Base-by-base conservation (phyloP, 2,888 invertebrate genomes). In the Campoplex capitator region DNA sequence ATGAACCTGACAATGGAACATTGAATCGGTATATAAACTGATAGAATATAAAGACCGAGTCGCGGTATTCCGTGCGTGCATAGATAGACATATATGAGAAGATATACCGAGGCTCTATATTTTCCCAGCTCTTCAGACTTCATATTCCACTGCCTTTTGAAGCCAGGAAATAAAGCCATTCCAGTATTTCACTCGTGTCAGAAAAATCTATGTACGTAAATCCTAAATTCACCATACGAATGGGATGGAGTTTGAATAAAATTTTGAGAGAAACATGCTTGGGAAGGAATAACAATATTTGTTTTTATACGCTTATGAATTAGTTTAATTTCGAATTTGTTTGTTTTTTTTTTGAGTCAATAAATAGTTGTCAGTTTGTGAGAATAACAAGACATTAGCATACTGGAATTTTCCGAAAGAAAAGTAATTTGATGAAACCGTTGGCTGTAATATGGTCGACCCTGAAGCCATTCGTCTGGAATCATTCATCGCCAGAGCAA, bases 1-100 rank as follows among this genome's bases (percentile, higher is more conserved):
- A 56, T 79, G 32, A 65, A 70, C 62, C 79, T 62, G 83, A 87
- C 87, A 87, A 87, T 87, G 83, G 76, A 87, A 84, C 70, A 75
- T 78, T 58, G 67, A 74, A 65, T 35, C 13, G 73, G 67, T 68
- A 78, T 84, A 78, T 58, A 71, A 71, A 77, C 71, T 67, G 84
- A 77, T 83, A 75, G 71, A 67, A 48, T 70, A 58, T 54, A 35
- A 62, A 62, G 62, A 62, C 62, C 54, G 38, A 79, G 78, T 80
- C 70, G 71, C 54, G 38, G 74, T 56, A 35, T 18, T 48, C 54
- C 74, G n/a, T 70, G 80, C 76, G 65, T 76, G 67, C 80, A 62
- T 77, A 58, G 45, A 67, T 35, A 79, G n/a, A 62, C 58, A 51
- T 48, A 35, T 74, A 42, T 35, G 23, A 23, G 23, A 35, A 56